Percentiles rank a stretch among this genome's conserved stretches.
These are phyloP conservation scores for Emberiza fucata DNA, from an alignment of 2,113 vertebrate genomes.

Conservation along the genomic window DNA sequence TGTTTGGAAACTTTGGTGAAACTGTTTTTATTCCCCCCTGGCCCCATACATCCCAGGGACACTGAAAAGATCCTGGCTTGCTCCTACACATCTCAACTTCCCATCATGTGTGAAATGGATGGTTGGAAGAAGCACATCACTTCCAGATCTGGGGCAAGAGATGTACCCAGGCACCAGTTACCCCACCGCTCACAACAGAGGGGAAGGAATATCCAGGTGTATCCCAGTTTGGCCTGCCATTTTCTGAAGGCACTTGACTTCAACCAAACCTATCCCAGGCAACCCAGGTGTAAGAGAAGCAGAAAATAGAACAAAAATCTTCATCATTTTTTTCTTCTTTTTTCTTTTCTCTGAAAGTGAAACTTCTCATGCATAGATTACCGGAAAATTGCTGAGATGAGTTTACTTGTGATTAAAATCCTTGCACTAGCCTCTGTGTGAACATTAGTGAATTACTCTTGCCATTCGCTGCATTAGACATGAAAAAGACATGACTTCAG, in stretches of 20 bases:
- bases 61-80: background rate
- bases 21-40: background rate
- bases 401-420: background rate
- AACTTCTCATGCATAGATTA: background rate
- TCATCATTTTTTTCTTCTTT: background rate
- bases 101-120: background rate
- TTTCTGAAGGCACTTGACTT: background rate
- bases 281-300: background rate
- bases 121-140: background rate
- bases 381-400: background rate
- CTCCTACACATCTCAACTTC: background rate
- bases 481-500: background rate
- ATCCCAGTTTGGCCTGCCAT: background rate
- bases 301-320: background rate
- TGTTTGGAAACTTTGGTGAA: background rate
- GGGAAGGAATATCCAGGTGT: background rate
- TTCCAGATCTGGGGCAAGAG: background rate
- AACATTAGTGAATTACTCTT: background rate
- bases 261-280: background rate
- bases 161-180: background rate
- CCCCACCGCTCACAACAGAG: rapidly evolving
- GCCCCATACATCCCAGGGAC: background rate
- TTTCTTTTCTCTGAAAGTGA: background rate
- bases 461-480: background rate
- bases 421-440: background rate